Percentiles rank a stretch among this genome's conserved stretches.
phyloP scores from a whole-genome alignment of 2,888 invertebrate species.

The Synanthedon myopaeformis region DNA sequence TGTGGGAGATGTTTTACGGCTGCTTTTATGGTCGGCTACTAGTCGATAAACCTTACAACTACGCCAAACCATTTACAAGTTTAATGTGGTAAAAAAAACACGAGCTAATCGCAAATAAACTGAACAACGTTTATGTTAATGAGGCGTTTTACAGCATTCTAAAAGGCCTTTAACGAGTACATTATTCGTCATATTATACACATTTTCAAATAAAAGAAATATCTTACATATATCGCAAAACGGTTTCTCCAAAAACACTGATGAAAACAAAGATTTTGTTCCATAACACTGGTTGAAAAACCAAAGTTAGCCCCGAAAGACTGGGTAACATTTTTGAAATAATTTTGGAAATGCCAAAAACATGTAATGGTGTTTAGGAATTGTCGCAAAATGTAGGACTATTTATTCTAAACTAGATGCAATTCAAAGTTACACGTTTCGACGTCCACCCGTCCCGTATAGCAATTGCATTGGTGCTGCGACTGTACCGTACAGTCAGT shows the following conservation, averaged over 20 bases:
- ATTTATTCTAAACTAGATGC: constrained; percentile 38
- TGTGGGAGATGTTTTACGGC: constrained; percentile 7
- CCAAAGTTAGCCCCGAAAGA: too few species aligned
- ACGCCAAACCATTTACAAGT: neutral
- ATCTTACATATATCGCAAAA: too few species aligned
- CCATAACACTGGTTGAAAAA: too few species aligned
- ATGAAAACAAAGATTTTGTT: too few species aligned
- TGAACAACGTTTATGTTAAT: too few species aligned
- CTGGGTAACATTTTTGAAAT: too few species aligned
- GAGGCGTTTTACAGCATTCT: too few species aligned
- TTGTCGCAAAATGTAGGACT: constrained; percentile 12
- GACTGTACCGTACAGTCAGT: neutral
- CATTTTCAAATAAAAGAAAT: neutral
- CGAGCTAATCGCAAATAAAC: neutral
- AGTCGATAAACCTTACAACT: constrained; percentile 8
- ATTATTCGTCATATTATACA: constrained; percentile 3
- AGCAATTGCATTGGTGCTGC: constrained; percentile 14
- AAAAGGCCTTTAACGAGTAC: neutral
- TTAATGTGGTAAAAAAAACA: neutral
- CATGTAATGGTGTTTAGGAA: constrained; percentile 5
- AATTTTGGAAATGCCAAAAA: too few species aligned
- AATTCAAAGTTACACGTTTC: constrained; percentile 35
- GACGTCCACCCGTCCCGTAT: constrained; percentile 18
- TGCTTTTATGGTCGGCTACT: constrained; percentile 9
- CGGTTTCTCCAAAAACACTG: too few species aligned